Percentiles rank a stretch among this genome's conserved stretches.
Conservation (phyloP, 2,888 invertebrate species). For the Cyrtodaria siliqua region DNA sequence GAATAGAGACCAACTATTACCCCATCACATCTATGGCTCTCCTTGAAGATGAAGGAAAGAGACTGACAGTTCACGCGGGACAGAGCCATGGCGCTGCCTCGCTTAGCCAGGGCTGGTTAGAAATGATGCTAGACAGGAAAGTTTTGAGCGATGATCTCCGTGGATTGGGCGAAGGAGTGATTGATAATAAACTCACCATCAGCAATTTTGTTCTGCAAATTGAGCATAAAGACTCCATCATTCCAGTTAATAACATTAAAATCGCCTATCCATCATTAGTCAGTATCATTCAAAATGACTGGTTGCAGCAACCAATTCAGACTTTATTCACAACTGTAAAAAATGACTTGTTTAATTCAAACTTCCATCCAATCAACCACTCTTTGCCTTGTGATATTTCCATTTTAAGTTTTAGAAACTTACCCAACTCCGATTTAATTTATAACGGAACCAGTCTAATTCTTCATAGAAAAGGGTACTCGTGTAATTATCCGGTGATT, state of each 20-base stretch:
- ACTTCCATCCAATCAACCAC: conserved; percentile 63
- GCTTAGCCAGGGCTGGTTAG: conserved; percentile 79
- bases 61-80: conserved; percentile 79
- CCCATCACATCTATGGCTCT: conserved; percentile 82
- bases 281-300: conserved; percentile 65
- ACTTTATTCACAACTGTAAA: conserved; percentile 69
- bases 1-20: conserved; percentile 83
- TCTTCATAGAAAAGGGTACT: conserved; percentile 75
- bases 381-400: conserved; percentile 79
- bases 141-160: conserved; percentile 81
- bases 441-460: conserved; percentile 79
- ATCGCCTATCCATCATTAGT: conserved; percentile 73
- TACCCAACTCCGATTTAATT: conserved; percentile 73
- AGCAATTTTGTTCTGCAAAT: conserved; percentile 77
- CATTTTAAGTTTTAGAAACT: conserved; percentile 76
- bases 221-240: conserved; percentile 65
- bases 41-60: conserved; percentile 75
- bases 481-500: conserved; percentile 71
- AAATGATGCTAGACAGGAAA: conserved; percentile 84
- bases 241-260: conserved; percentile 34
- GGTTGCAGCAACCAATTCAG: conserved; percentile 74
- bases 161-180: conserved; percentile 82
- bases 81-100: conserved; percentile 84
- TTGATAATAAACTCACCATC: conserved; percentile 79
- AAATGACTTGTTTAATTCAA: conserved; percentile 63